These are phyloP conservation scores for Acrobasis repandana DNA, from an alignment of 2,888 invertebrate species.

Conservation along the genomic window DNA sequence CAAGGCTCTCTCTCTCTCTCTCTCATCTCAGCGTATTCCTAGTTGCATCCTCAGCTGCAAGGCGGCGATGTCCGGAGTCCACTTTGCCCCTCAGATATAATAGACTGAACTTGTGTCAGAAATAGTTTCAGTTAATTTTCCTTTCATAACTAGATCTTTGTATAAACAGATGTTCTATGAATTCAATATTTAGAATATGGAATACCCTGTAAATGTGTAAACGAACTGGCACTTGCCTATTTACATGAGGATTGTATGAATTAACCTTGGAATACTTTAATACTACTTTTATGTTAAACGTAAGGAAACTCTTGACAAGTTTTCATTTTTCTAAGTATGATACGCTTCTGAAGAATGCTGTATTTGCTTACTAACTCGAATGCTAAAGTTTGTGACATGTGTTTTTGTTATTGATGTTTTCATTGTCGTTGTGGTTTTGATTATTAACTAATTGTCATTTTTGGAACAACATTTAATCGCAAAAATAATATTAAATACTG, in stretches of 20 bases:
- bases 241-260: constrained; percentile 54
- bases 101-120: no score
- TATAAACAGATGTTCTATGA: not conserved
- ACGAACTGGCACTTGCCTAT: constrained; percentile 31
- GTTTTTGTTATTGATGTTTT: constrained; percentile 1
- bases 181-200: not conserved
- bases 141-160: not conserved
- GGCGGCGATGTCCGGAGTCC: no score
- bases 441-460: not conserved
- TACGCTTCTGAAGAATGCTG: constrained; percentile 10
- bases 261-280: constrained; percentile 45
- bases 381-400: not conserved
- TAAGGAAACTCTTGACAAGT: constrained; percentile 24
- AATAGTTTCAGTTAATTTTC: no score
- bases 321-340: constrained; percentile 5
- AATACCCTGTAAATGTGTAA: constrained; percentile 3
- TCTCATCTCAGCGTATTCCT: no score
- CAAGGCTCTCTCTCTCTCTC: no score
- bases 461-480: no score
- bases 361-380: constrained; percentile 7
- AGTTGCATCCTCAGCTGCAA: no score
- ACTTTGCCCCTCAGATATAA: no score
- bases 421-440: not conserved
- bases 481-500: no score
- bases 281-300: constrained; percentile 39